phyloP scores from a whole-genome alignment of 2,888 invertebrate species.

The Willowsia nigromaculata region DNA sequence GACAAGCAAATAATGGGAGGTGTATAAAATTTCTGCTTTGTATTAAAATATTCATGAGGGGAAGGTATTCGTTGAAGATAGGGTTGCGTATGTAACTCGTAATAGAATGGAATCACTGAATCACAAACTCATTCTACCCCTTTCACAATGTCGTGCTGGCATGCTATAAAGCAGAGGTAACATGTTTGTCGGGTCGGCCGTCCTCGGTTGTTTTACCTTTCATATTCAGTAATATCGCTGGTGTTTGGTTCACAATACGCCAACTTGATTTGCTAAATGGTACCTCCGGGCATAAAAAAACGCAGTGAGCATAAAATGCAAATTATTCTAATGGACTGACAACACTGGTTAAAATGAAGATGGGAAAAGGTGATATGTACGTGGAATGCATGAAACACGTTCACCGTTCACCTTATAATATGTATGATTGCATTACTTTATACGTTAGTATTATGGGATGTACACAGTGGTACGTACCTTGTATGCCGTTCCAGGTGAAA shows the following conservation, averaged over 20 bases:
- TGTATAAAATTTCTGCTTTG: slow-evolving; percentile 8
- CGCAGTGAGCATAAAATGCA: slow-evolving; percentile 45
- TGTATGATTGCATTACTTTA: too few relatives aligned
- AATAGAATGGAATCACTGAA: background rate
- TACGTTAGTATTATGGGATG: too few relatives aligned
- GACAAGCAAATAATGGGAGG: slow-evolving; percentile 46
- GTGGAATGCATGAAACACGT: background rate
- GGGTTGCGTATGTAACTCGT: background rate
- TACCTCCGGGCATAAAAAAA: slow-evolving; percentile 53
- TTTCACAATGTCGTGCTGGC: background rate
- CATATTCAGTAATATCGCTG: background rate
- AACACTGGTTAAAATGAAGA: background rate
- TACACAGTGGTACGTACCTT: too few relatives aligned
- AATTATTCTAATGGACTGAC: slow-evolving; percentile 44
- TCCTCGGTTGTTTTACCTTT: background rate
- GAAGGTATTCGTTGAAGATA: background rate
- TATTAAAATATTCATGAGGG: slow-evolving; percentile 21
- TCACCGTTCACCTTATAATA: too few relatives aligned
- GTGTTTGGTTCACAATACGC: background rate
- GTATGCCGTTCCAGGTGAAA: too few relatives aligned
- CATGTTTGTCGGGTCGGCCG: background rate
- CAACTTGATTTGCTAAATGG: slow-evolving; percentile 53
- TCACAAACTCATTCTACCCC: background rate
- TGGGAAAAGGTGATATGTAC: background rate
- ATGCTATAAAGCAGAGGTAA: background rate